Base-by-base conservation (phyloP, 1,140 invertebrate species). In the Antheraea pernyi region DNA sequence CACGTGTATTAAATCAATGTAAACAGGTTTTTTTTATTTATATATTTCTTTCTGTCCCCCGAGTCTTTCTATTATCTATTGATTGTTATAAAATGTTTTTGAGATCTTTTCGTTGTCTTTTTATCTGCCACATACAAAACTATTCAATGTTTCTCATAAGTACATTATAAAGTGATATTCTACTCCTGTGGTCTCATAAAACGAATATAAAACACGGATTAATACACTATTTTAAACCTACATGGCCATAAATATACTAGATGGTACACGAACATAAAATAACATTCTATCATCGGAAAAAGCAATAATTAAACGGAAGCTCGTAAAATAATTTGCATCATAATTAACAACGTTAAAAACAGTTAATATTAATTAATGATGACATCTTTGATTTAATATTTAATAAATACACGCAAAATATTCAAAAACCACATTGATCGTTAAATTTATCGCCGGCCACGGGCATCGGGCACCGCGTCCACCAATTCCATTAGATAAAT, bases 401-500 rank as follows among this genome's bases (percentile, higher is more conserved):
- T 68, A n/a, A 70, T 73, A 73, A 72, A 72, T 64, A 72, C 6
- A 53, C 46, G 46, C 46, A 53, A 53, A 53, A 53, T 53, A 53
- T 53, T 53, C 46, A 53, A 76, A 79, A 79, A 81, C 80, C 73
- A 62, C 73, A 66, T 67, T 42, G 30, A 65, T 70, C 76, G 74
- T 79, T 67, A 76, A 53, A 83, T 85, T 82, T 84, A 85, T 85
- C 73, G 80, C 70, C 75, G 76, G 65, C 73, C 76, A 71, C 72
- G 67, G 65, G 77, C 80, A 80, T 11, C 39, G 39, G 22, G 13
- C 46, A 53, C 46, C 46, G 46, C 46, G 46, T 53, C 46, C 9
- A 53, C 46, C 46, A 6, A 53, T 53, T 53, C 46, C 46, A 53
- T 53, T 53, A 53, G 46, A 53, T 53, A 53, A 53, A 53, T 53